phyloP scores from a whole-genome alignment of 2,797 vertebrate species.

The Gorsachius magnificus region DNA sequence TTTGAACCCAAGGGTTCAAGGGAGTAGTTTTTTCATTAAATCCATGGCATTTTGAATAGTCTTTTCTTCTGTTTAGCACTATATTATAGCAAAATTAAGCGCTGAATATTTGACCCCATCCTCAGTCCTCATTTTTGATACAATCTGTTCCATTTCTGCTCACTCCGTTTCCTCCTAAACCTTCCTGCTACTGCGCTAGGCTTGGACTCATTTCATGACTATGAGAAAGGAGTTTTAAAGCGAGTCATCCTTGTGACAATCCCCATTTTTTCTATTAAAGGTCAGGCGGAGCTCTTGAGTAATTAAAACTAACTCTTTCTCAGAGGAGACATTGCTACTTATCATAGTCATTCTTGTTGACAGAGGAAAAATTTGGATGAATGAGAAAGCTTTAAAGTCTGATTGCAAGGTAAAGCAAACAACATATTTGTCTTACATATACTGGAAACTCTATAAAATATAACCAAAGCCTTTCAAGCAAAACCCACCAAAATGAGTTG shows the following conservation, averaged over 20 bases:
- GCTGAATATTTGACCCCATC: background rate
- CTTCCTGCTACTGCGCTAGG: background rate
- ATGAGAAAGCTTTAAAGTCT: background rate
- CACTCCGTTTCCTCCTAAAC: background rate
- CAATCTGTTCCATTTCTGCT: background rate
- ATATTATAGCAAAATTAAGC: background rate
- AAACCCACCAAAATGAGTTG: background rate
- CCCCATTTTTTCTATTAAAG: background rate
- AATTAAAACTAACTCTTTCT: slow-evolving; percentile 56
- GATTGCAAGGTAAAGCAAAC: background rate
- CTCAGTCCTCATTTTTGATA: background rate
- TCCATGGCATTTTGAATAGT: background rate
- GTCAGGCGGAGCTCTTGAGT: background rate
- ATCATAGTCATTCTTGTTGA: slow-evolving; percentile 1
- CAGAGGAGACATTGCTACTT: background rate
- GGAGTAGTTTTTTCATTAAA: background rate
- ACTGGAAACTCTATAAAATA: background rate
- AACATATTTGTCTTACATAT: background rate
- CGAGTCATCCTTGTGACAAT: background rate
- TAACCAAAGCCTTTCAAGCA: background rate
- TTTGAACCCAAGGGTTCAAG: background rate
- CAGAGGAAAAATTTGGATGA: background rate
- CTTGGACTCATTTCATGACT: background rate
- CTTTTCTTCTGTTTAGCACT: background rate
- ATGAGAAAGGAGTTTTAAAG: background rate